A percentile compares a stretch with the other conserved stretches of the same genome.
phyloP scores from a whole-genome alignment of 1,140 invertebrate genomes.

The Dryas iulia region DNA sequence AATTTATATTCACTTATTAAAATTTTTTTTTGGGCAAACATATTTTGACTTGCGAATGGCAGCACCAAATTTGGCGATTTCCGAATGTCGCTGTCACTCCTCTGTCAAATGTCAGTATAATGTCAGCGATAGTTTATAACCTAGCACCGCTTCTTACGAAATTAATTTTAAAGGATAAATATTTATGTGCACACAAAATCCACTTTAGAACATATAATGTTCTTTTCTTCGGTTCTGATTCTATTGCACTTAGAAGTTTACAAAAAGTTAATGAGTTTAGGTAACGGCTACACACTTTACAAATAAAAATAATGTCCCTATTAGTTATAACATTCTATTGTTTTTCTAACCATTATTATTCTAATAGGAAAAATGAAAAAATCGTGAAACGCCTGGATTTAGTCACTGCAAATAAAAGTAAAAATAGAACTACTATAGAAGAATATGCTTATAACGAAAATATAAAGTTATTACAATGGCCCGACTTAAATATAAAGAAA shows the following conservation, averaged over 20 bases:
- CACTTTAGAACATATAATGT: conserved; percentile 47
- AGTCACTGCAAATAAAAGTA: conserved; percentile 56
- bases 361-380: conserved; percentile 50
- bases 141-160: conserved; percentile 40
- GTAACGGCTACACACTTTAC: conserved; percentile 38
- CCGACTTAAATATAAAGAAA: conserved; percentile 44
- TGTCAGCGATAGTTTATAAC: conserved; percentile 44
- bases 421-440: conserved; percentile 55
- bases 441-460: conserved; percentile 60
- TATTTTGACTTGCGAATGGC: background rate
- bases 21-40: too few species aligned
- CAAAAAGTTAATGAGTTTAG: conserved; percentile 64
- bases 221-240: conserved; percentile 70
- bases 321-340: background rate
- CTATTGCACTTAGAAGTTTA: conserved; percentile 63
- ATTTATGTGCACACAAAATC: conserved; percentile 32
- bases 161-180: conserved; percentile 44
- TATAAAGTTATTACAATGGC: conserved; percentile 61
- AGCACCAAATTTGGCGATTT: background rate
- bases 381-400: conserved; percentile 54
- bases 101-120: conserved; percentile 9
- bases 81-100: background rate
- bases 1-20: too few species aligned
- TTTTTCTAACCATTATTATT: background rate
- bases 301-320: background rate